Evolutionary conservation across 2,797 vertebrate genomes (phyloP).

Genomic region (Sebastes itinus): DNA sequence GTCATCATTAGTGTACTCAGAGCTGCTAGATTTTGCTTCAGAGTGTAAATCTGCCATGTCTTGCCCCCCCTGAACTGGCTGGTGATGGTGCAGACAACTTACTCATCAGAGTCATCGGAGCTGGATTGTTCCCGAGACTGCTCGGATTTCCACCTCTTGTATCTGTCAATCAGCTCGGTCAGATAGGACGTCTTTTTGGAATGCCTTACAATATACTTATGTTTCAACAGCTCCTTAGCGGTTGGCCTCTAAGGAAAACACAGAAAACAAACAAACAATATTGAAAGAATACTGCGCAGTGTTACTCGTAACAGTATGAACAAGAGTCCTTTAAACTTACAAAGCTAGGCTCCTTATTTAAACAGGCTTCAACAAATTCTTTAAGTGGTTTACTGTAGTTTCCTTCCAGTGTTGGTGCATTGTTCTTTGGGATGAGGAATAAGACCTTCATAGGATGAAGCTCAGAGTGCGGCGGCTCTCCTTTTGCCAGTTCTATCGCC

Average conservation of each 20-base stretch:
- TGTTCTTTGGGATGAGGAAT: slow-evolving; percentile 99
- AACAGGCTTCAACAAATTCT: slow-evolving; percentile 96
- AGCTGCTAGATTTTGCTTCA: neutral
- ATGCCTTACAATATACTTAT: slow-evolving; percentile 94
- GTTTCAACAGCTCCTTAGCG: slow-evolving; percentile 97
- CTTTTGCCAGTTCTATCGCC: slow-evolving; percentile 96
- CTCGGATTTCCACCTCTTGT: slow-evolving; percentile 96
- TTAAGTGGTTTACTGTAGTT: slow-evolving; percentile 96
- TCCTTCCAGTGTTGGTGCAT: slow-evolving; percentile 96
- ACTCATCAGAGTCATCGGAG: slow-evolving; percentile 94
- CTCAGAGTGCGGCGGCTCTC: slow-evolving; percentile 96
- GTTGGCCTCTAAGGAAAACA: slow-evolving; percentile 89
- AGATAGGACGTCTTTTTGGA: slow-evolving; percentile 97
- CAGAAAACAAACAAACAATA: slow-evolving; percentile 13
- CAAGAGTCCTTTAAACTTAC: slow-evolving; percentile 86
- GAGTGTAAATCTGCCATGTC: neutral
- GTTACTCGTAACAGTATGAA: neutral
- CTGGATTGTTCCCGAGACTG: slow-evolving; percentile 89
- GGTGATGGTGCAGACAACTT: slow-evolving; percentile 59
- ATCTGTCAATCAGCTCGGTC: slow-evolving; percentile 95
- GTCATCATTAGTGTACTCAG: neutral
- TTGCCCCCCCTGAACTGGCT: neutral
- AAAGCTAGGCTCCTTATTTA: slow-evolving; percentile 98
- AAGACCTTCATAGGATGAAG: slow-evolving; percentile 99
- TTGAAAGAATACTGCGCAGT: neutral